A percentile compares a stretch with the other conserved stretches of the same genome.
phyloP scores from a whole-genome alignment of 2,888 invertebrate genomes.

The Leuctra nigra region DNA sequence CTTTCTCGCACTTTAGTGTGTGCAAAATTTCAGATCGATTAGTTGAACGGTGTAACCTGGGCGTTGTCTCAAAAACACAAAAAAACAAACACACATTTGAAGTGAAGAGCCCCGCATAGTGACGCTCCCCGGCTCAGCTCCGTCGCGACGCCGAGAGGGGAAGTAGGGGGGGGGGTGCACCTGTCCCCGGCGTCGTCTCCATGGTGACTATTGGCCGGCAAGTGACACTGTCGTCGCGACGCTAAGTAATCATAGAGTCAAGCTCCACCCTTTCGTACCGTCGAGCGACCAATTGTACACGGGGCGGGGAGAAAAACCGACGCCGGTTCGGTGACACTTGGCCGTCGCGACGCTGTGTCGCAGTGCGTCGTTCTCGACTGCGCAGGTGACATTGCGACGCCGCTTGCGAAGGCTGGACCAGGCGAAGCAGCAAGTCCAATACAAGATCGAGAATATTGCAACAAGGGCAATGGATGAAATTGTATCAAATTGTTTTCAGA shows the following conservation, averaged over 20 bases:
- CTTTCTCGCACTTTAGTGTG: too few relatives aligned
- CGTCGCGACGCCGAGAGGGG: background rate
- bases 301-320: background rate
- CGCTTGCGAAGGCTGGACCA: background rate
- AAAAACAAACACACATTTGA: too few relatives aligned
- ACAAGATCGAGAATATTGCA: too few relatives aligned
- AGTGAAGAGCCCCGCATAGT: too few relatives aligned
- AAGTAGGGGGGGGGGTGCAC: too few relatives aligned
- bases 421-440: too few relatives aligned
- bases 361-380: background rate
- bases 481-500: too few relatives aligned
- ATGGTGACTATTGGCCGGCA: background rate
- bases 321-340: background rate
- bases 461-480: too few relatives aligned
- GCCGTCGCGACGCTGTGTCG: background rate
- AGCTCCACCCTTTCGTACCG: constrained; percentile 4
- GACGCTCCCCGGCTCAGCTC: too few relatives aligned
- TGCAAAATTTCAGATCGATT: too few relatives aligned
- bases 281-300: background rate
- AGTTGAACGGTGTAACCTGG: too few relatives aligned
- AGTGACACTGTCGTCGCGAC: background rate
- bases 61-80: too few relatives aligned
- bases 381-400: background rate
- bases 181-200: background rate
- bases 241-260: background rate